Conservation (phyloP, 2,797 vertebrate genomes). For the Aphelocoma californica region DNA sequence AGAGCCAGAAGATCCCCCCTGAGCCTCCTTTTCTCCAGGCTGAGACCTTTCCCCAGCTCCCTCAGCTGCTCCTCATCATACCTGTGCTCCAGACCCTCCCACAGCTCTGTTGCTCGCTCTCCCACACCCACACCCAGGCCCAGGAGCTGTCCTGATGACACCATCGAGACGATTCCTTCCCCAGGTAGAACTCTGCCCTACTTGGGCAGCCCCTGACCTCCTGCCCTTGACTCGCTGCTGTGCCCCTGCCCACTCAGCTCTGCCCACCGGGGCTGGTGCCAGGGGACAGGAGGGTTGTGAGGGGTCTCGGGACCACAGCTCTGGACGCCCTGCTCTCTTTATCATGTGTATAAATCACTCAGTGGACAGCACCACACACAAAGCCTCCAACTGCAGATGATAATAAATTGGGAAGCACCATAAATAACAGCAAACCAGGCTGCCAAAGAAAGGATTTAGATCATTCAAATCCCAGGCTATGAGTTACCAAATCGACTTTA, state of each 20-base stretch:
- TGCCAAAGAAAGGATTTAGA: slow-evolving; percentile 71
- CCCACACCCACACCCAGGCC: neutral
- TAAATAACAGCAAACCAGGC: slow-evolving; percentile 64
- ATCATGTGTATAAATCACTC: slow-evolving; percentile 36
- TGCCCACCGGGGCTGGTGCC: rapidly evolving
- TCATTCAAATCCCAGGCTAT: slow-evolving; percentile 66
- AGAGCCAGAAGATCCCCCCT: neutral
- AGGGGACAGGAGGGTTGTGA: neutral
- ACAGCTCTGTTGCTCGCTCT: neutral
- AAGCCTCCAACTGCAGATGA: slow-evolving; percentile 37
- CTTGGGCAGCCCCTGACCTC: neutral
- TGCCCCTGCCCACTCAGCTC: neutral
- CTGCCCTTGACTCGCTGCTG: neutral
- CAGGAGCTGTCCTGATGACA: neutral
- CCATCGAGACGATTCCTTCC: neutral
- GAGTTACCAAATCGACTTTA: slow-evolving; percentile 71
- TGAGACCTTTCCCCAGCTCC: neutral
- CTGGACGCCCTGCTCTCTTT: neutral
- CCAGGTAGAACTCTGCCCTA: neutral
- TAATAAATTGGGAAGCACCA: slow-evolving; percentile 53
- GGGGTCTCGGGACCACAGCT: rapidly evolving
- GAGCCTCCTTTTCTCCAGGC: neutral
- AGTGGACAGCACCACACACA: slow-evolving; percentile 23
- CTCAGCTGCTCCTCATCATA: neutral
- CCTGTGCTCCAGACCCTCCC: neutral